These are phyloP conservation scores for Prolemur simus DNA, from an alignment of 2,113 vertebrate genomes.

Conservation along the genomic window DNA sequence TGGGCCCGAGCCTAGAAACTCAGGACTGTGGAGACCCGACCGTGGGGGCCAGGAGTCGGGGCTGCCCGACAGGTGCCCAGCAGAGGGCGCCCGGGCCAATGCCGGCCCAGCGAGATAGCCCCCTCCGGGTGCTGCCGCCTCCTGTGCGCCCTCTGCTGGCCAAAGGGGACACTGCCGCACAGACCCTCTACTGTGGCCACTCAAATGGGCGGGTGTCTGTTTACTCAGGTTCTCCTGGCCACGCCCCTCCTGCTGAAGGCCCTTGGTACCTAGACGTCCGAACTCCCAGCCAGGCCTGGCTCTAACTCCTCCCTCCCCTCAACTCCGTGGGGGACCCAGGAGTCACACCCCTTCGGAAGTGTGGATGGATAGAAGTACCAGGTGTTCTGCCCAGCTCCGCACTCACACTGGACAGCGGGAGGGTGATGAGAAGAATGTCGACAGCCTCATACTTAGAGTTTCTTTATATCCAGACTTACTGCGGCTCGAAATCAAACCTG, in stretches of 20 bases:
- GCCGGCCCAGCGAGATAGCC: not conserved
- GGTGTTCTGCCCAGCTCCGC: not conserved
- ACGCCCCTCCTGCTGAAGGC: not conserved
- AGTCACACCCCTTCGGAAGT: not conserved
- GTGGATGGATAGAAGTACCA: not conserved
- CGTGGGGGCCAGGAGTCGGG: not conserved
- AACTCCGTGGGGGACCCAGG: not conserved
- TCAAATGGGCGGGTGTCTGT: not conserved
- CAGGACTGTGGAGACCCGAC: not conserved
- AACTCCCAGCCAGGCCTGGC: not conserved
- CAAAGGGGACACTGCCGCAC: not conserved
- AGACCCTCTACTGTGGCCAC: not conserved
- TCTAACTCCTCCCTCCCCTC: not conserved
- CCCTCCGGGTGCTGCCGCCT: not conserved
- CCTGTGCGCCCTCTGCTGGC: slow-evolving; percentile 67
- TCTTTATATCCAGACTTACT: not conserved
- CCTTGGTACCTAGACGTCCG: not conserved
- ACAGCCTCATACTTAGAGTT: not conserved
- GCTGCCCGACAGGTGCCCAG: not conserved
- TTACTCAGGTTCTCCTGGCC: not conserved
- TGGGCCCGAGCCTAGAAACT: not conserved
- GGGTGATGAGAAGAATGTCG: not conserved
- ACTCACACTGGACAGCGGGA: not conserved
- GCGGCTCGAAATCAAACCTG: not conserved
- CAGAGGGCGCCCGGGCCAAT: slow-evolving; percentile 45